Percentiles rank a stretch among this genome's conserved stretches.
Evolutionary conservation across 2,797 vertebrate genomes (phyloP).

Genomic region (Phaenicophaeus curvirostris): DNA sequence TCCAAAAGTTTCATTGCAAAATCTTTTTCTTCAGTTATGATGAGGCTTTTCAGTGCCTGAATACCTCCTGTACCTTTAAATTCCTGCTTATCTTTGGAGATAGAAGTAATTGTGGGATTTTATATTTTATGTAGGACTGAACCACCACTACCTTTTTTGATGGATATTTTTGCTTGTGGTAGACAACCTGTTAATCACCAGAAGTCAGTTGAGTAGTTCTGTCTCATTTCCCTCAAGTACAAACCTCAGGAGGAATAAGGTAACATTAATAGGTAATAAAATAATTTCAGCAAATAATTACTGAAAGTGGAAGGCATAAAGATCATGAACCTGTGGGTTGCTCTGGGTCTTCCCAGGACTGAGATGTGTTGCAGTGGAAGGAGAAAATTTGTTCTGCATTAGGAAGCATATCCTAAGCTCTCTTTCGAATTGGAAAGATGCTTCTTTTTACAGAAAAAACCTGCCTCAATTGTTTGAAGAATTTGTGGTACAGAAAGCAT

Average conservation of each 20-base stretch:
- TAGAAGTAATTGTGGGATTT: neutral
- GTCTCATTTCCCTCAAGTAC: neutral
- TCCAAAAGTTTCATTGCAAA: accelerated
- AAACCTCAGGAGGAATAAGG: neutral
- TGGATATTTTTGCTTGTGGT: neutral
- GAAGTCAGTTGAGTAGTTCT: neutral
- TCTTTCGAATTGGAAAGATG: neutral
- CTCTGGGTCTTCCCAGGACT: neutral
- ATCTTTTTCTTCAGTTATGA: neutral
- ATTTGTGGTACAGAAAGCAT: neutral
- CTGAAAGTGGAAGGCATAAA: neutral
- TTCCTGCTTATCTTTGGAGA: neutral
- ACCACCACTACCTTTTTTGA: neutral
- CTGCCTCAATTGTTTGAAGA: accelerated
- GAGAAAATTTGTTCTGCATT: neutral
- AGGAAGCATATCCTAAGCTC: neutral
- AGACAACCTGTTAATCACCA: neutral
- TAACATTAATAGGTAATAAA: neutral
- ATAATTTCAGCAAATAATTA: neutral
- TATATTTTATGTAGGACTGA: neutral
- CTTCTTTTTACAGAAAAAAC: neutral
- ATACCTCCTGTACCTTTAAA: accelerated
- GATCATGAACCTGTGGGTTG: neutral
- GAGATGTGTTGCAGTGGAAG: neutral
- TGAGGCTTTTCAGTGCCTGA: neutral